Conservation (phyloP, 1,140 invertebrate species). For the Paralvinella palmiformis region DNA sequence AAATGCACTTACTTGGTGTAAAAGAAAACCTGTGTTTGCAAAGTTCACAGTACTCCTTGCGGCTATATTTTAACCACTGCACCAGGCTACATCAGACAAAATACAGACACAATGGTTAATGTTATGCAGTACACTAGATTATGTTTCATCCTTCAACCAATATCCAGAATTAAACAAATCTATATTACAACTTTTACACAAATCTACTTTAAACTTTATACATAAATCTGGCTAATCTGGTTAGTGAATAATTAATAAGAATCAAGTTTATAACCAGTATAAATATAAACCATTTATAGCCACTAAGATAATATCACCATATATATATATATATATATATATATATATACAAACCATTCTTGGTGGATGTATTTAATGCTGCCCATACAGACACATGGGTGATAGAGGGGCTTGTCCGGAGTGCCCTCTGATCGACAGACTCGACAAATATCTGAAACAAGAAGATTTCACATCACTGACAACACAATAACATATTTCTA, state of each 20-base stretch:
- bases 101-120: too few species aligned
- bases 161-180: too few species aligned
- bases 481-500: neutral
- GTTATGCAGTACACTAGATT: too few species aligned
- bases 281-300: too few species aligned
- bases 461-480: neutral
- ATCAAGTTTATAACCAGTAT: neutral
- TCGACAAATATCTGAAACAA: slow-evolving; percentile 77
- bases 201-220: too few species aligned
- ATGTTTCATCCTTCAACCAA: too few species aligned
- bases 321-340: neutral
- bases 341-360: slow-evolving; percentile 57
- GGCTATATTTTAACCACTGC: slow-evolving; percentile 75
- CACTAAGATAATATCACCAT: too few species aligned
- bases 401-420: slow-evolving; percentile 79
- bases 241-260: slow-evolving; percentile 10
- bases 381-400: slow-evolving; percentile 98
- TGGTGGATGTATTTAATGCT: slow-evolving; percentile 99
- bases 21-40: slow-evolving; percentile 98
- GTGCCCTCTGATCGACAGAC: slow-evolving; percentile 92
- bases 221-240: too few species aligned
- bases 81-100: slow-evolving; percentile 52
- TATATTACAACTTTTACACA: too few species aligned
- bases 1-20: slow-evolving; percentile 68
- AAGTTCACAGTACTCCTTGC: slow-evolving; percentile 98